Conservation (phyloP, 2,797 vertebrate species). For the Orientallactaga sibirica region DNA sequence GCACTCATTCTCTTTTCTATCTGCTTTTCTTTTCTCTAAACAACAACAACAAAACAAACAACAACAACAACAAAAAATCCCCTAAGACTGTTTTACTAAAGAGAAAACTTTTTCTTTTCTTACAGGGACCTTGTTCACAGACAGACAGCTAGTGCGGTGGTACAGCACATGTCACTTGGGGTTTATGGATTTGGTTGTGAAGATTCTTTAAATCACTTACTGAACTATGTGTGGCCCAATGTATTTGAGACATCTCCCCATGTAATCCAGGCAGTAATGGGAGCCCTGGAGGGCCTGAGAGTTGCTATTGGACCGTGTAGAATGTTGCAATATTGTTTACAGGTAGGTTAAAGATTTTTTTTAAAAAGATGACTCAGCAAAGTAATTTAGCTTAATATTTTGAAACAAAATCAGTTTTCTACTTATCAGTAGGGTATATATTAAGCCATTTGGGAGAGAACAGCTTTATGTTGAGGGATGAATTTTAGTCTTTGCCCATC, state of each 20-base stretch:
- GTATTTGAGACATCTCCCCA: slow-evolving; percentile 99
- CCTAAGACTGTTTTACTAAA: background rate
- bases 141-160: slow-evolving; percentile 98
- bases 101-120: background rate
- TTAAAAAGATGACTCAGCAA: slow-evolving; percentile 1
- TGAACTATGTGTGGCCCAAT: slow-evolving; percentile 99
- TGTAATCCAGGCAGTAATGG: slow-evolving; percentile 99
- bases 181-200: slow-evolving; percentile 99
- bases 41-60: no score
- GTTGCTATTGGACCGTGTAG: slow-evolving; percentile 98
- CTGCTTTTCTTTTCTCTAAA: no score
- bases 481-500: background rate
- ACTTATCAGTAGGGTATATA: background rate
- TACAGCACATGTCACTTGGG: slow-evolving; percentile 98
- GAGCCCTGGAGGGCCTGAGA: slow-evolving; percentile 96
- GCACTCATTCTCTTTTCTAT: no score
- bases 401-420: slow-evolving; percentile 43
- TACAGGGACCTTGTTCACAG: slow-evolving; percentile 95
- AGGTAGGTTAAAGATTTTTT: slow-evolving; percentile 88
- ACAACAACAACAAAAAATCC: background rate
- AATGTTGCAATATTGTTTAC: slow-evolving; percentile 99
- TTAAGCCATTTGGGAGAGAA: slow-evolving; percentile 7
- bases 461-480: background rate
- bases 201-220: slow-evolving; percentile 97
- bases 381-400: background rate